Conservation (phyloP, 2,888 invertebrate species). For the Leucozona laternaria region DNA sequence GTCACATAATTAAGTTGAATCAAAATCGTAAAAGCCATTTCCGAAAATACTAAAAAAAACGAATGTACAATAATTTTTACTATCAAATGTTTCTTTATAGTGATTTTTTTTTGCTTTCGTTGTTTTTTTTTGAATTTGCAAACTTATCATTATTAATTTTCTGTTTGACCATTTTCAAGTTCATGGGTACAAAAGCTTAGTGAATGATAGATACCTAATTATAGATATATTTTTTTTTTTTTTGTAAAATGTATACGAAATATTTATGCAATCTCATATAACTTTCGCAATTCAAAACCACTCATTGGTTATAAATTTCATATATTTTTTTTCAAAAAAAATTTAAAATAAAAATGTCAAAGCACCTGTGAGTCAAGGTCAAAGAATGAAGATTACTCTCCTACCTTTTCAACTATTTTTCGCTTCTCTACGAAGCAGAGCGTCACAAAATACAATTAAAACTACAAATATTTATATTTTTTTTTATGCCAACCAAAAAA, state of each 20-base stretch:
- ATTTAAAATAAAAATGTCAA: slow-evolving; percentile 10
- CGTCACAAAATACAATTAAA: slow-evolving; percentile 31
- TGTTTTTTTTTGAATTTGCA: not conserved
- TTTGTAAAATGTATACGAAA: not conserved
- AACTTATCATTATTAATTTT: not conserved
- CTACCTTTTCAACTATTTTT: not conserved
- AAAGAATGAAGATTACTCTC: not conserved
- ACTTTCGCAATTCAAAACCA: slow-evolving; percentile 16
- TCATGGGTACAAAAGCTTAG: slow-evolving; percentile 6
- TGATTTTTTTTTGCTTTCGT: not conserved
- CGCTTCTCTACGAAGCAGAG: slow-evolving; percentile 12
- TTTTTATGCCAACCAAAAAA: slow-evolving; percentile 3
- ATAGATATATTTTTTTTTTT: not conserved
- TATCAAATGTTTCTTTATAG: not conserved
- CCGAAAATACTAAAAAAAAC: not conserved
- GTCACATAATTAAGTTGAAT: not conserved
- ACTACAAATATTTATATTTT: not conserved
- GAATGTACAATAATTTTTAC: not conserved
- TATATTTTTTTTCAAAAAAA: not conserved
- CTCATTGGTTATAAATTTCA: slow-evolving; percentile 11
- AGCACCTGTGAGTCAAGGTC: slow-evolving; percentile 36
- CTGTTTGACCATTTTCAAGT: slow-evolving; percentile 15
- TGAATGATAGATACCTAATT: not conserved
- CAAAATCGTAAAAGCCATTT: not conserved
- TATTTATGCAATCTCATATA: slow-evolving; percentile 24